A percentile compares a stretch with the other conserved stretches of the same genome.
These are phyloP conservation scores for Sceloporus undulatus DNA, from an alignment of 2,113 vertebrate genomes.

Conservation along the genomic window DNA sequence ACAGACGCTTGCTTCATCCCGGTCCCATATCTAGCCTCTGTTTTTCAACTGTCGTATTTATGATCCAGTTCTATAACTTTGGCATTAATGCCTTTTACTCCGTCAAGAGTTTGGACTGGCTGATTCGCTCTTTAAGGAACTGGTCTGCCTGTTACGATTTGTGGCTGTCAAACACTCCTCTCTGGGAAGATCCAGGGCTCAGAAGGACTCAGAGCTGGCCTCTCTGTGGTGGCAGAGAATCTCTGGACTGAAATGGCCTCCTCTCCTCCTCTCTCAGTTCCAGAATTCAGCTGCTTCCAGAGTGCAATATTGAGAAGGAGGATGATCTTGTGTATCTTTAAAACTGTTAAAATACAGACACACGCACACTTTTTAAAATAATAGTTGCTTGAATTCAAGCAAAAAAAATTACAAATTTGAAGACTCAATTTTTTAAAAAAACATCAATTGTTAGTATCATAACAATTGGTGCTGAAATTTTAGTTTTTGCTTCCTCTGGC, in stretches of 20 bases:
- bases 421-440: background rate
- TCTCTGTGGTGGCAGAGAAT: background rate
- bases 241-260: background rate
- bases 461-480: background rate
- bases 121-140: background rate
- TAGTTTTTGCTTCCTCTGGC: background rate
- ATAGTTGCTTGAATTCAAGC: background rate
- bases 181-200: background rate
- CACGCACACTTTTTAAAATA: background rate
- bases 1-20: background rate
- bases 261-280: background rate
- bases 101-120: background rate
- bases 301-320: constrained; percentile 37
- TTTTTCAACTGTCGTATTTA: constrained; percentile 2
- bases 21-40: background rate
- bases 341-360: background rate
- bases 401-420: background rate
- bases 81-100: background rate
- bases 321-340: background rate
- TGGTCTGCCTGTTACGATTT: background rate
- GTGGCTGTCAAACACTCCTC: background rate
- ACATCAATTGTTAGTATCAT: background rate
- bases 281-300: constrained; percentile 8
- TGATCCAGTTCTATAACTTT: background rate
- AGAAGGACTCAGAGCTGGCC: background rate